Evolutionary conservation across 2,888 invertebrate genomes (phyloP).

Genomic region (Lissonota sp.): DNA sequence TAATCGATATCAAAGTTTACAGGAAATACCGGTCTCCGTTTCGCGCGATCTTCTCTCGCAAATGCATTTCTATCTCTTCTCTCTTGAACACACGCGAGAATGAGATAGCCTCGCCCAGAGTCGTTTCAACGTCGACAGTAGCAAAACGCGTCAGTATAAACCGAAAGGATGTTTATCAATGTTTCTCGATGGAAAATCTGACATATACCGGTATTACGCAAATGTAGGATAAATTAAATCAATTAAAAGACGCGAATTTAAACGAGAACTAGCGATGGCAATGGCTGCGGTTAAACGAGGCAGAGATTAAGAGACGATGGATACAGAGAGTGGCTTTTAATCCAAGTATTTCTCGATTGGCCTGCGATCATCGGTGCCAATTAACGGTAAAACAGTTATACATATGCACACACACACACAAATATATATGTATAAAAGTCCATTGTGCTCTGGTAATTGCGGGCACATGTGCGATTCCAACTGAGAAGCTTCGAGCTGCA

Average conservation of each 20-base stretch:
- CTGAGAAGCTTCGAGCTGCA: constrained; percentile 23
- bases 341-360: constrained; percentile 25
- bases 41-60: constrained; percentile 21
- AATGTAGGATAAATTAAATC: constrained; percentile 10
- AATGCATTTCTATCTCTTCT: background rate
- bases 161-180: constrained; percentile 28
- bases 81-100: background rate
- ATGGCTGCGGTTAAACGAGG: background rate
- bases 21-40: constrained; percentile 59
- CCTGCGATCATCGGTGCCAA: constrained; percentile 44
- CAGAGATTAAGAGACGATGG: constrained; percentile 10
- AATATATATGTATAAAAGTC: constrained; percentile 18
- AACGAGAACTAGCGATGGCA: background rate
- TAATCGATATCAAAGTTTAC: constrained; percentile 69
- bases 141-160: constrained; percentile 44
- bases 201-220: background rate
- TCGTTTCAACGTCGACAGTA: constrained; percentile 12
- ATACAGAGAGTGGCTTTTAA: constrained; percentile 22
- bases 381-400: constrained; percentile 42
- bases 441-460: constrained; percentile 49
- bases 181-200: constrained; percentile 34
- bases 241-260: constrained; percentile 8
- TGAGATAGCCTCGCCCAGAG: background rate
- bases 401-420: background rate
- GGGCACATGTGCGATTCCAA: constrained; percentile 20